These are phyloP conservation scores for Mormyrops attenuatus DNA, from an alignment of 2,797 vertebrate genomes.

Conservation along the genomic window DNA sequence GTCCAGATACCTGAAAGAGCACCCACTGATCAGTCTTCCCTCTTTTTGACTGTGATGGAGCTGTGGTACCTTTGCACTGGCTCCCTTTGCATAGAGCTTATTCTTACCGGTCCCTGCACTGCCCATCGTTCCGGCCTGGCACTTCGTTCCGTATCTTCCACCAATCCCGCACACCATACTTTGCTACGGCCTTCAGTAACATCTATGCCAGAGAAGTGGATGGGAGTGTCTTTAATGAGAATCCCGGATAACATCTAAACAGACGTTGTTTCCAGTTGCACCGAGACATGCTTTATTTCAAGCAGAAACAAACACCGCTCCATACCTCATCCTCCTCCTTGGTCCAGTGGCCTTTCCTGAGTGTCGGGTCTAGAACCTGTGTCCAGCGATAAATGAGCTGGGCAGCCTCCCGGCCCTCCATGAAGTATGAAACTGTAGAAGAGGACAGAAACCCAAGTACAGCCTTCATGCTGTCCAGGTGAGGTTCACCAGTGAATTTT, in stretches of 20 bases:
- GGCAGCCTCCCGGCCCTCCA: slow-evolving; percentile 76
- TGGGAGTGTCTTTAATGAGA: background rate
- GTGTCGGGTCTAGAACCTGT: slow-evolving; percentile 74
- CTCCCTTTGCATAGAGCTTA: background rate
- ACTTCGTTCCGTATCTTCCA: slow-evolving; percentile 79
- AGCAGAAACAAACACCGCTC: background rate
- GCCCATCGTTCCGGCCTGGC: slow-evolving; percentile 74
- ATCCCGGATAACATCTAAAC: background rate
- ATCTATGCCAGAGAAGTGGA: slow-evolving; percentile 54
- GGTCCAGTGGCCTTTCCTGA: slow-evolving; percentile 78
- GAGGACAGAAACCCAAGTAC: background rate
- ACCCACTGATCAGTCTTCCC: background rate
- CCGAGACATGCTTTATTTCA: background rate
- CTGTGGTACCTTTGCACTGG: background rate
- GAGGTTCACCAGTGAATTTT: background rate
- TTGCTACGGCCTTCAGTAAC: slow-evolving; percentile 70
- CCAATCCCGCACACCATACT: slow-evolving; percentile 72
- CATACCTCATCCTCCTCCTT: slow-evolving; percentile 73
- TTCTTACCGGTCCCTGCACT: slow-evolving; percentile 80
- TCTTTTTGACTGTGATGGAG: background rate
- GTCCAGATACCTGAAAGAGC: slow-evolving; percentile 69
- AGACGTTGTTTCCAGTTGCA: background rate
- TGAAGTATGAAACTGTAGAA: slow-evolving; percentile 83
- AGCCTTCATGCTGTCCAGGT: background rate
- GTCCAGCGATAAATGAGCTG: slow-evolving; percentile 86